These are phyloP conservation scores for Bothrops jararaca DNA, from an alignment of 2,113 vertebrate genomes.

Conservation along the genomic window DNA sequence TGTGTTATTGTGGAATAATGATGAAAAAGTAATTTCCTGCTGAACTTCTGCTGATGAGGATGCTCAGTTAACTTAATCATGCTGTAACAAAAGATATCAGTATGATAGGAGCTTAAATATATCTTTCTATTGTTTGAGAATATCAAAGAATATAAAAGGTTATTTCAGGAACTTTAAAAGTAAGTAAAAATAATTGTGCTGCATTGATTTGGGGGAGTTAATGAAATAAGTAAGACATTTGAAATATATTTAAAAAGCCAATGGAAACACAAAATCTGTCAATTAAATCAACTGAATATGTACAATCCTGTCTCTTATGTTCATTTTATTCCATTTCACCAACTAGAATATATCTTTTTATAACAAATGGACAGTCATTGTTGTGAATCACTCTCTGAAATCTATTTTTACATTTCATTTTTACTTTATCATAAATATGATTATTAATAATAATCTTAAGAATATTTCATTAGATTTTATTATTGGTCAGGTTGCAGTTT, in stretches of 20 bases:
- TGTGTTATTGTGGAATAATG: not conserved
- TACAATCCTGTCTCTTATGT: not conserved
- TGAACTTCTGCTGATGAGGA: slow-evolving; percentile 12
- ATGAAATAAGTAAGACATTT: not conserved
- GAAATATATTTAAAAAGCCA: not conserved
- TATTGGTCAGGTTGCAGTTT: not conserved
- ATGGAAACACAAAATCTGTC: slow-evolving; percentile 19
- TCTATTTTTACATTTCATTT: slow-evolving; percentile 11
- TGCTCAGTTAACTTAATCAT: slow-evolving; percentile 15
- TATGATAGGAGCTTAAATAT: not conserved
- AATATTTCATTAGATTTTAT: not conserved
- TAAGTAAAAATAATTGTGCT: slow-evolving; percentile 6
- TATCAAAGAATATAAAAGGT: slow-evolving; percentile 16
- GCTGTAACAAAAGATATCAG: not conserved
- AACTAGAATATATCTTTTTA: slow-evolving; percentile 15
- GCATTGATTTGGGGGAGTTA: slow-evolving; percentile 25
- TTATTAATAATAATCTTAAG: not conserved
- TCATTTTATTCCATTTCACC: not conserved
- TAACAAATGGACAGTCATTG: not conserved
- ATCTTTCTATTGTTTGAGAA: slow-evolving; percentile 37
- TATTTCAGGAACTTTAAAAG: slow-evolving; percentile 33
- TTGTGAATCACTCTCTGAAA: not conserved
- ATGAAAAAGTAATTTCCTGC: slow-evolving; percentile 12
- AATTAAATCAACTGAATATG: not conserved
- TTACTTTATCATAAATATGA: not conserved